phyloP scores from a whole-genome alignment of 1,140 invertebrate species.

The Lucilia cuprina region DNA sequence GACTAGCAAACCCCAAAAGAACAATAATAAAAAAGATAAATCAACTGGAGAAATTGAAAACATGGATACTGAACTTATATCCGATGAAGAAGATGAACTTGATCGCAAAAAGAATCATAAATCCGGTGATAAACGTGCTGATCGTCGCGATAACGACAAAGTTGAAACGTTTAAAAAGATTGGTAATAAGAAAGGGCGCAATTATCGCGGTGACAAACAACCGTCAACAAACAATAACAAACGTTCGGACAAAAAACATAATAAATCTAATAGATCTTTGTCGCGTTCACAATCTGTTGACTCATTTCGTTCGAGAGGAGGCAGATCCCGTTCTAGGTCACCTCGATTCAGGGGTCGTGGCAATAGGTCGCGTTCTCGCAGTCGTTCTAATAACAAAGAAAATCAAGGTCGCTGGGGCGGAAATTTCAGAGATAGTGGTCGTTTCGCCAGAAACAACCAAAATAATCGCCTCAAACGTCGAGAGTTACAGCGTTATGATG shows the following conservation, averaged over 20 bases:
- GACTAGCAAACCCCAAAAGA: background rate
- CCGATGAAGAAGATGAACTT: conserved; percentile 70
- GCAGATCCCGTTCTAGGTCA: conserved; percentile 30
- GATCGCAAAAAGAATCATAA: background rate
- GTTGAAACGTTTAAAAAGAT: conserved; percentile 79
- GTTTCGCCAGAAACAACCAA: conserved; percentile 20
- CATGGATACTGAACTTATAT: conserved; percentile 76
- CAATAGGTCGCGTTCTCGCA: conserved; percentile 34
- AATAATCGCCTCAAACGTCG: conserved; percentile 77
- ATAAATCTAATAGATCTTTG: conserved; percentile 31
- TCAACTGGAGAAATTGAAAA: conserved; percentile 65
- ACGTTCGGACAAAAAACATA: background rate
- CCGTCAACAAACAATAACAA: conserved; percentile 33
- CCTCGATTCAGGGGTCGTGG: conserved; percentile 26
- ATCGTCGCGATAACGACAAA: conserved; percentile 46
- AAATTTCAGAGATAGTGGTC: conserved; percentile 47
- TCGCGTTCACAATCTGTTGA: conserved; percentile 10
- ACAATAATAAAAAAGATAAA: conserved; percentile 37
- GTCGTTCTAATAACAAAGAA: conserved; percentile 60
- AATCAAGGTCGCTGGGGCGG: conserved; percentile 55
- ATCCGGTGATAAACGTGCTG: conserved; percentile 49
- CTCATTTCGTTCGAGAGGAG: conserved; percentile 7
- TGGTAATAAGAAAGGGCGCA: conserved; percentile 81
- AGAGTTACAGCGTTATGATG: conserved; percentile 82
- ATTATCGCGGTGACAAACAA: conserved; percentile 75